Percentiles rank a stretch among this genome's conserved stretches.
phyloP scores from a whole-genome alignment of 2,888 invertebrate species.

The Latrodectus hesperus region DNA sequence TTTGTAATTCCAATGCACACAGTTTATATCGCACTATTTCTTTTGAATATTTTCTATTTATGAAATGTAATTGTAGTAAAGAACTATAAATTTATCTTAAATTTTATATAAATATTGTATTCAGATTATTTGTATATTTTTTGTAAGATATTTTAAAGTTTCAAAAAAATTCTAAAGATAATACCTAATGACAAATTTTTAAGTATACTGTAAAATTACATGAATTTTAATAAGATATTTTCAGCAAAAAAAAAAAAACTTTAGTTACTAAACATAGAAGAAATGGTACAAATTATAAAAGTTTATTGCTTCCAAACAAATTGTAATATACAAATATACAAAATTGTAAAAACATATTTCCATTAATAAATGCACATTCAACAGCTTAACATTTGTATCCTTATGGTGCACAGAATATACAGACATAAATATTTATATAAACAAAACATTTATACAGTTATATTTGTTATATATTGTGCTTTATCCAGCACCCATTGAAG shows the following conservation, averaged over 20 bases:
- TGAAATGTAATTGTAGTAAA: no score
- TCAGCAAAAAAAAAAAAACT: not conserved
- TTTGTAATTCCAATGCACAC: no score
- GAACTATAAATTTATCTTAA: no score
- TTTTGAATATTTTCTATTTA: no score
- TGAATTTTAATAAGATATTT: no score
- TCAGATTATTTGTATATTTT: no score
- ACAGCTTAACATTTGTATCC: constrained; percentile 3
- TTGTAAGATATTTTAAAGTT: no score
- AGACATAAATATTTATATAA: constrained; percentile 22
- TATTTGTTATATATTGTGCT: constrained; percentile 25
- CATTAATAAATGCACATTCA: not conserved
- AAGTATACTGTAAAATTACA: no score
- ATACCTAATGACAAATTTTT: no score
- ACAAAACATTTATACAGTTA: not conserved
- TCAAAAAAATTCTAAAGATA: no score
- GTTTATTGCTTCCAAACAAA: constrained; percentile 31
- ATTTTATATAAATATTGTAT: no score
- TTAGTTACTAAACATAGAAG: not conserved
- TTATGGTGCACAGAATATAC: constrained; percentile 16
- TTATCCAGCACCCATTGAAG: not conserved
- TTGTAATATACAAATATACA: constrained; percentile 56
- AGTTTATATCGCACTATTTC: no score
- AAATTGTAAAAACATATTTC: constrained; percentile 51
- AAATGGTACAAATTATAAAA: constrained; percentile 42